These are phyloP conservation scores for Paraplagusia blochii DNA, from an alignment of 2,113 vertebrate species.

Conservation along the genomic window DNA sequence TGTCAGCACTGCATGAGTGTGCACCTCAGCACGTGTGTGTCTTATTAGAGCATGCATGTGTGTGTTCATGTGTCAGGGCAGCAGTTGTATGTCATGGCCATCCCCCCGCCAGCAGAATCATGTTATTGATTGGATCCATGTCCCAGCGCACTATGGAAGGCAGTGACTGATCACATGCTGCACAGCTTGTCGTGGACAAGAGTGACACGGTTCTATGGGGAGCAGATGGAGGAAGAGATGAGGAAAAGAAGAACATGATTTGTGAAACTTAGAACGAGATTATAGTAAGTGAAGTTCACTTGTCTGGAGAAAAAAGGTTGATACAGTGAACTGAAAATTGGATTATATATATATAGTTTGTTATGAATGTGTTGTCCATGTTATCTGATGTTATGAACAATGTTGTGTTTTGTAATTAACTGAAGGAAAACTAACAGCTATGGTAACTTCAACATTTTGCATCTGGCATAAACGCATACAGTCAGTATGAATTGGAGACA, in stretches of 20 bases:
- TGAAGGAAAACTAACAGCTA: no score
- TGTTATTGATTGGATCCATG: constrained; percentile 67
- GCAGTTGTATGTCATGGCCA: constrained; percentile 51
- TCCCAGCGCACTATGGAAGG: constrained; percentile 35
- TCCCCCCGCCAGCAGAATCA: constrained; percentile 55
- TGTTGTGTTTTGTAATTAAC: no score
- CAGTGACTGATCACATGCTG: constrained; percentile 57
- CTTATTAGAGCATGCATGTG: constrained; percentile 20
- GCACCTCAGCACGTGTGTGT: not conserved
- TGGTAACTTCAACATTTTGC: no score
- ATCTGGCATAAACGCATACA: no score
- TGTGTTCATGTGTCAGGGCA: constrained; percentile 26
- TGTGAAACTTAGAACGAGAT: not conserved
- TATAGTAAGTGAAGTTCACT: no score
- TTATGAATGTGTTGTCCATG: no score
- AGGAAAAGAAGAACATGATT: not conserved
- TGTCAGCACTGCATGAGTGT: constrained; percentile 40
- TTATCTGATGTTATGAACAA: no score
- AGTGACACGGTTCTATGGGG: constrained; percentile 2
- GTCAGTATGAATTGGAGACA: no score
- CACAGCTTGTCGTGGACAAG: constrained; percentile 26
- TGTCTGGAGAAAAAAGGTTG: no score
- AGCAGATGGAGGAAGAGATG: constrained; percentile 17
- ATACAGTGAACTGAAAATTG: no score
- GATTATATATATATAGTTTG: no score